phyloP scores from a whole-genome alignment of 2,797 vertebrate species.

The Aphelocoma californica region DNA sequence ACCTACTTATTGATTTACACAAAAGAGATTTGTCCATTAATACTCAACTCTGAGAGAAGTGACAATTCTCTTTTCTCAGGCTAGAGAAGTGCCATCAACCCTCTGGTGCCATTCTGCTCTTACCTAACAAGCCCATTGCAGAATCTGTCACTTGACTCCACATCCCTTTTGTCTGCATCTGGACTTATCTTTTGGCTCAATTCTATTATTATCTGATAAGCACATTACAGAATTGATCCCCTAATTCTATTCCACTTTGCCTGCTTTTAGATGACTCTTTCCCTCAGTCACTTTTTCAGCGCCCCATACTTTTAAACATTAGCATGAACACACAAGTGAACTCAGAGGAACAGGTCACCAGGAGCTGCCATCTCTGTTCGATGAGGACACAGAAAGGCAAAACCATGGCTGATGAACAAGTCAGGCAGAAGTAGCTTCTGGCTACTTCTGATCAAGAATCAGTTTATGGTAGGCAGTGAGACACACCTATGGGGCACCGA shows the following conservation, averaged over 20 bases:
- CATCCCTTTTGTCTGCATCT: neutral
- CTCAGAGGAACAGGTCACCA: neutral
- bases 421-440: neutral
- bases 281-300: neutral
- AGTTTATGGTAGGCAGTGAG: neutral
- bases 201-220: neutral
- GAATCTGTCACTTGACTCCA: neutral
- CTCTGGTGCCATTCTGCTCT: neutral
- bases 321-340: neutral
- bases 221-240: neutral
- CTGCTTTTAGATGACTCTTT: neutral
- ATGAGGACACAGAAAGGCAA: neutral
- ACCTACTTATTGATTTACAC: conserved; percentile 1
- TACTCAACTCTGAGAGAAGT: neutral
- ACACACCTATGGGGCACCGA: neutral
- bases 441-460: neutral
- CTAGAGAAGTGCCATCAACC: neutral
- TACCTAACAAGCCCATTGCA: neutral
- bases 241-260: neutral
- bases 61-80: neutral
- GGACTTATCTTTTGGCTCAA: neutral
- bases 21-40: neutral
- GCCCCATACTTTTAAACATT: neutral
- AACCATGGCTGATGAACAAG: neutral
- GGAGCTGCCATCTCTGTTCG: neutral